Evolutionary conservation across 2,888 invertebrate genomes (phyloP).

Genomic region (Cryptus viduatorius): DNA sequence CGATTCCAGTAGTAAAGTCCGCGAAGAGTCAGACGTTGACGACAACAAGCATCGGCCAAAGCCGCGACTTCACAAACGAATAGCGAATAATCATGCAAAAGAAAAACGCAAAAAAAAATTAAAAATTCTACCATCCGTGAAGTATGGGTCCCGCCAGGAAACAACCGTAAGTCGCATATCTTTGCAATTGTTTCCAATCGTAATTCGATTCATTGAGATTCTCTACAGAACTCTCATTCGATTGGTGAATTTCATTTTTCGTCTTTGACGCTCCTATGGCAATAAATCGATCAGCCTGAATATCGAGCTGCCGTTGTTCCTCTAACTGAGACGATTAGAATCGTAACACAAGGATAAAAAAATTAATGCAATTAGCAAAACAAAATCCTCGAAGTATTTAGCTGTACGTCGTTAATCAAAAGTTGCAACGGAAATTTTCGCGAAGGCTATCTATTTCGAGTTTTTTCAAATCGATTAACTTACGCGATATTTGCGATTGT

Average conservation of each 20-base stretch:
- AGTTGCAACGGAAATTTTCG: background rate
- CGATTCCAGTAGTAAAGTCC: background rate
- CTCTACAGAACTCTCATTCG: slow-evolving; percentile 65
- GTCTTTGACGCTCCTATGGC: slow-evolving; percentile 38
- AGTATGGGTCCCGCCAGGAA: slow-evolving; percentile 79
- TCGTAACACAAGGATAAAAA: background rate
- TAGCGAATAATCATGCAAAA: background rate
- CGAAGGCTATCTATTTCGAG: background rate
- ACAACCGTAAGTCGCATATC: slow-evolving; percentile 80
- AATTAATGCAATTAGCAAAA: slow-evolving; percentile 19
- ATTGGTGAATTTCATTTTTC: slow-evolving; percentile 52
- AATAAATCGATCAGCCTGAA: slow-evolving; percentile 40
- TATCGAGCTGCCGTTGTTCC: slow-evolving; percentile 35
- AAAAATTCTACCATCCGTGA: slow-evolving; percentile 78
- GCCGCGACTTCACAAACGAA: slow-evolving; percentile 22
- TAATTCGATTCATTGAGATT: slow-evolving; percentile 69
- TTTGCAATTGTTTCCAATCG: slow-evolving; percentile 79
- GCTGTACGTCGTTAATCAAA: background rate
- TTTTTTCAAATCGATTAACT: slow-evolving; percentile 78
- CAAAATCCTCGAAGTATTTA: slow-evolving; percentile 2
- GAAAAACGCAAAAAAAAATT: slow-evolving; percentile 1
- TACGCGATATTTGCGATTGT: slow-evolving; percentile 90
- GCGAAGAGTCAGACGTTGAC: background rate
- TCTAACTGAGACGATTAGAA: slow-evolving; percentile 27
- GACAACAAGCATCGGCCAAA: slow-evolving; percentile 37